These are phyloP conservation scores for Anas bahamensis DNA, from an alignment of 2,797 vertebrate genomes.

Conservation along the genomic window DNA sequence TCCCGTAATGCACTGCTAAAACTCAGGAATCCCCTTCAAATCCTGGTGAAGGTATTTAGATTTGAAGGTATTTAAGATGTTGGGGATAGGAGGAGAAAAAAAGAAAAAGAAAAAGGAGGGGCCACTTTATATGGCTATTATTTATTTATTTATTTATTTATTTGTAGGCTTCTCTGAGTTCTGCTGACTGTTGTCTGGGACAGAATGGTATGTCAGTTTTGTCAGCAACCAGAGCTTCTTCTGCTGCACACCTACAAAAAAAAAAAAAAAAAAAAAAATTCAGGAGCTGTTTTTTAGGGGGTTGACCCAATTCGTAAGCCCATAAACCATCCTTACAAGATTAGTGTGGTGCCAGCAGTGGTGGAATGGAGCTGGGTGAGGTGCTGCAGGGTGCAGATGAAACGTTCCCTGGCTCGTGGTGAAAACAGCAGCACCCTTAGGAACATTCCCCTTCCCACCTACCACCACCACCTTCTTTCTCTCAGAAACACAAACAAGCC, in stretches of 20 bases:
- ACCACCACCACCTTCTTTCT: not conserved
- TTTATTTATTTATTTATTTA: too few relatives aligned
- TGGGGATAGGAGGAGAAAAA: not conserved
- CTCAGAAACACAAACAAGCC: constrained; percentile 43
- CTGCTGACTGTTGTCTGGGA: not conserved
- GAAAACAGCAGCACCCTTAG: constrained; percentile 15
- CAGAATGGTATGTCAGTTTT: not conserved
- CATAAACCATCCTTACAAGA: not conserved
- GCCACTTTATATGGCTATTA: too few relatives aligned
- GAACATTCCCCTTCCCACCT: constrained; percentile 29
- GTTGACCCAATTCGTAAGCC: not conserved
- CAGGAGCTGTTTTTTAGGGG: not conserved
- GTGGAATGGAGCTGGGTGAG: constrained; percentile 3
- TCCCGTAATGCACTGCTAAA: not conserved
- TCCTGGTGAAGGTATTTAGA: not conserved
- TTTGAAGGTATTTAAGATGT: not conserved
- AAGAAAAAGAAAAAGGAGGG: not conserved
- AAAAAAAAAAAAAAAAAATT: not conserved
- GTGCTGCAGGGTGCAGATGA: not conserved
- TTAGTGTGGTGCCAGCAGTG: rapidly evolving
- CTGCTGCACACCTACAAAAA: not conserved
- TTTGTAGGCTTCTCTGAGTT: not conserved
- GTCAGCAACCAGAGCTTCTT: not conserved
- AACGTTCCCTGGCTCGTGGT: not conserved
- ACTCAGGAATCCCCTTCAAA: not conserved